Base-by-base conservation (phyloP, 2,797 vertebrate species). In the Galaxias olidus region DNA sequence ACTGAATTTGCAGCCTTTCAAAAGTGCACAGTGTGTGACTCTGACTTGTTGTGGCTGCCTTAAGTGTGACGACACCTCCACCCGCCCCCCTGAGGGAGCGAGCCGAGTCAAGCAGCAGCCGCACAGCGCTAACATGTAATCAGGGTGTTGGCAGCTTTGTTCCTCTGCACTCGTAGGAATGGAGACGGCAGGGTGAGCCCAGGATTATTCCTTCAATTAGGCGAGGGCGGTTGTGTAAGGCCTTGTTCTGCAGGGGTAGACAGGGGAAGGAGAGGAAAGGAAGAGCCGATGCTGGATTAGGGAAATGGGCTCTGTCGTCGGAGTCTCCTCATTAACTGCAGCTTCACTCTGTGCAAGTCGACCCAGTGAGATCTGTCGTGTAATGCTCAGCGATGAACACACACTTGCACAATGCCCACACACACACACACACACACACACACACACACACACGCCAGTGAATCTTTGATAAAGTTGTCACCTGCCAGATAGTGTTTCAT, bases 161-260 rank as follows among this genome's bases (percentile, higher is more conserved):
- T 54, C 19, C 11, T 15, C 45, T 18, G n/a, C 49, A 44, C 45
- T 8, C 47, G 18, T 43, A 58, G 54, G 55, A 52, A 14, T 7
- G 42, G 45, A 70, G 49, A 69, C 9, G 41, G 8, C 53, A n/a
- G 30, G 49, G 51, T 19, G 43, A 62, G 51, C 15, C 47, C 10
- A 14, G 17, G 59, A 18, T 50, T 59, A 17, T 54, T 48, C 71
- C 66, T 48, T 63, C 59, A 47, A 40, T 63, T 48, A 46, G 64
- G 41, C 18, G 56, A 54, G 17, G 43, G 9, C 12, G 42, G 54
- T 41, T 19, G 6, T 12, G 9, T 57, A 44, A 18, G n/a, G 19
- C 2, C 20, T 58, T 61, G 70, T 54, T 50, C 50, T 69, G n/a
- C 45, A 57, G 20, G 17, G 18, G 53, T 13, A 9, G 9, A 57